These are phyloP conservation scores for Caenorhabditis imperialis DNA, from an alignment of 2,888 invertebrate species.

Conservation along the genomic window DNA sequence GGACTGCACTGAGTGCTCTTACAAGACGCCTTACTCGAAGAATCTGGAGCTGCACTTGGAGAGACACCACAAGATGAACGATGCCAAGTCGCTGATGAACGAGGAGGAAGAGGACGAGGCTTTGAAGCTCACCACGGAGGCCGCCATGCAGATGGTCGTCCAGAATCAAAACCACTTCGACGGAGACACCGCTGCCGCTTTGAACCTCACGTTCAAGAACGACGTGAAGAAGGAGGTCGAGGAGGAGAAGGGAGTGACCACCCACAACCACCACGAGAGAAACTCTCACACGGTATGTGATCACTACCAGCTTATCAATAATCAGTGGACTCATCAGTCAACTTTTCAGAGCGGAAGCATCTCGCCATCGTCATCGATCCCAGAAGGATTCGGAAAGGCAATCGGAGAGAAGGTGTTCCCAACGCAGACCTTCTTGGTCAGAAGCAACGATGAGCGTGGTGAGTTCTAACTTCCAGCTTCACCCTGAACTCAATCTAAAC, in stretches of 20 bases:
- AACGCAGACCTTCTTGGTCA: constrained; percentile 68
- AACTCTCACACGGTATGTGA: constrained; percentile 72
- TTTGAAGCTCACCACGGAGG: constrained; percentile 66
- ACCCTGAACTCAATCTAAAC: not conserved
- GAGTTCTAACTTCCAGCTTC: not conserved
- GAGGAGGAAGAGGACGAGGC: constrained; percentile 68
- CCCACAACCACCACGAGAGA: constrained; percentile 58
- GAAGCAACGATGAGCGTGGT: constrained; percentile 56
- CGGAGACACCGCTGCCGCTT: constrained; percentile 34
- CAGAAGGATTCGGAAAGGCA: constrained; percentile 68
- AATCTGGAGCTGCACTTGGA: constrained; percentile 68
- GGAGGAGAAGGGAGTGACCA: constrained; percentile 53
- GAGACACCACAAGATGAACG: constrained; percentile 65
- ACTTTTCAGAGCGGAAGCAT: constrained; percentile 72
- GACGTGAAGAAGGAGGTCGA: constrained; percentile 43
- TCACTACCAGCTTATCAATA: no score
- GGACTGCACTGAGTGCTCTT: constrained; percentile 60
- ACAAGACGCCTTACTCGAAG: constrained; percentile 55
- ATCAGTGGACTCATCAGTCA: no score
- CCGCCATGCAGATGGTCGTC: constrained; percentile 68
- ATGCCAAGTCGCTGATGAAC: constrained; percentile 48
- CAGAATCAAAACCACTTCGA: constrained; percentile 56
- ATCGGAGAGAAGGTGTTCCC: constrained; percentile 58
- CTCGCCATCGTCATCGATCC: constrained; percentile 69
- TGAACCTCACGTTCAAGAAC: constrained; percentile 58